Percentiles rank a stretch among this genome's conserved stretches.
These are phyloP conservation scores for Sarcophaga bullata DNA, from an alignment of 1,140 invertebrate species.

Conservation along the genomic window DNA sequence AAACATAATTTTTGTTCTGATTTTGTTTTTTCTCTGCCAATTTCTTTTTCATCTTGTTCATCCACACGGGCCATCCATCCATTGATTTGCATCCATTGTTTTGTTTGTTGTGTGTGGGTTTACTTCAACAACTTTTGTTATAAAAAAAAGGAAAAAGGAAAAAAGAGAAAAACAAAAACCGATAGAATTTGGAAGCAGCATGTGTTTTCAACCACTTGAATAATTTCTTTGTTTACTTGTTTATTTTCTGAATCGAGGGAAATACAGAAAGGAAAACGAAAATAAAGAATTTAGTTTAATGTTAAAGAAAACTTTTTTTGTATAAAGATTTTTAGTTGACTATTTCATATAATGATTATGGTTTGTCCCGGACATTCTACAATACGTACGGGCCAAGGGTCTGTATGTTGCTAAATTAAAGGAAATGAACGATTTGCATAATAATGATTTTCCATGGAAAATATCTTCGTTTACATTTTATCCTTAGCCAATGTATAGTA, in stretches of 20 bases:
- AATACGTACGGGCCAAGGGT: too few species aligned
- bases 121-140: neutral
- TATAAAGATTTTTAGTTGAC: neutral
- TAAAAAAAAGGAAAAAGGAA: too few species aligned
- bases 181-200: neutral
- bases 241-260: too few species aligned
- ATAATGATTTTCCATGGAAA: too few species aligned
- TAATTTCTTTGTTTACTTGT: neutral
- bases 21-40: too few species aligned
- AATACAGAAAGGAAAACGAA: neutral
- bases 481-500: too few species aligned
- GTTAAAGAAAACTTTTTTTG: neutral
- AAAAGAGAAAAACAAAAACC: too few species aligned
- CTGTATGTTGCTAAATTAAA: too few species aligned
- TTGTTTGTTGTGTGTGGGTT: neutral
- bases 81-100: conserved; percentile 6
- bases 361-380: too few species aligned
- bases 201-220: neutral
- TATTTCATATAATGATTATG: neutral
- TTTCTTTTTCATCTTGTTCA: too few species aligned
- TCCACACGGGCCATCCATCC: neutral
- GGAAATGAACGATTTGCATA: too few species aligned
- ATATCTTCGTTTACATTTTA: too few species aligned
- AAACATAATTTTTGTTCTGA: neutral
- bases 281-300: neutral